Evolutionary conservation across 30 jellyfish, hydroid and myxozoan genomes (phyloP), one percentile per base, ranked within the genome.

Genomic region (Sanderia malayensis): DNA sequence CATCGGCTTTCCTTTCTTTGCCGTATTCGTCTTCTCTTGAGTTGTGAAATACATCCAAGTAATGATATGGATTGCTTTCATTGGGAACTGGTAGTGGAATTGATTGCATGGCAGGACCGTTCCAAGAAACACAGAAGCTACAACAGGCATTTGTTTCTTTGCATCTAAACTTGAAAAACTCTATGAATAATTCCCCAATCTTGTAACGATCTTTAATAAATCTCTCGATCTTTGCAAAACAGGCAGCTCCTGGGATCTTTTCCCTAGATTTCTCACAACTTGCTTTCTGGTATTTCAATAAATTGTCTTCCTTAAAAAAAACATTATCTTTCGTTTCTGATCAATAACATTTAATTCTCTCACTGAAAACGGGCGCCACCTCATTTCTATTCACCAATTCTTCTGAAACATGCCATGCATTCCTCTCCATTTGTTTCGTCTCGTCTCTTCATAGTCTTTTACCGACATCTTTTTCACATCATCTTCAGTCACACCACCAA

Each of bases 341-440:
- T 24, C 46, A n/a, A 46, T 53, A 53, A 7, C 59, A 31, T 15
- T 53, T 71, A 15, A 71, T 46, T 22, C 25, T 29, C 26, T 71
- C 84, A 49, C 55, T 71, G 59, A 71, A 53, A 47, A 71, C 84
- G 13, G 84, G 84, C 17, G 84, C 84, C 11, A 78, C 84, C 46
- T 71, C 84, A 46, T 46, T 71, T 44, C 76, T 24, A 4, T 71
- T 59, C 2, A 71, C 76, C 2, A 20, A 22, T 30, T 23, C 32
- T 19, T 46, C 30, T 46, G 73, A 78, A 26, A 71, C 58, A 6
- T 46, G 32, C 84, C 76, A 71, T 30, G 84, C 84, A 71, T 71
- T 55, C 58, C 49, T 71, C 20, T 47, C 32, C 76, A 71, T 71
- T 71, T 78, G 23, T 19, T 7, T 47, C 17, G 25, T 59, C 55